Evolutionary conservation across 2,888 invertebrate species (phyloP).

Genomic region (Euclidia mi): DNA sequence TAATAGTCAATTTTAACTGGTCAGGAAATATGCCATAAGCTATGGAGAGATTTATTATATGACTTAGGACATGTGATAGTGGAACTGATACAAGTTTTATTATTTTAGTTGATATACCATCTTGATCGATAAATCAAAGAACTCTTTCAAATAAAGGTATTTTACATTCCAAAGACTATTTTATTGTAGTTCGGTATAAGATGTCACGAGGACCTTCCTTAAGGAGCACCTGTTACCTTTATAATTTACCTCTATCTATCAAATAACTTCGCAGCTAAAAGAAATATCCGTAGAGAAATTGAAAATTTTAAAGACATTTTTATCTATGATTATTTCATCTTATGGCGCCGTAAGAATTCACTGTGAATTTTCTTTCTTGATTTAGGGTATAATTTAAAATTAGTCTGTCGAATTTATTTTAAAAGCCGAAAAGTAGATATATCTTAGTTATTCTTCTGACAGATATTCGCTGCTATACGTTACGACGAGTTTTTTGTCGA

Average conservation of each 20-base stretch:
- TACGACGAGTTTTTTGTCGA: no score
- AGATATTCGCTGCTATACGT: no score
- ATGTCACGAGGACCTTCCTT: conserved; percentile 9
- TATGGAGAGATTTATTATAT: no score
- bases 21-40: no score
- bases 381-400: no score
- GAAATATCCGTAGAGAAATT: conserved; percentile 23
- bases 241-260: conserved; percentile 11
- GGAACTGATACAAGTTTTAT: no score
- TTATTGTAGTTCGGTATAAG: conserved; percentile 14
- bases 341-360: neutral
- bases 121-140: conserved; percentile 6
- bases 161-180: conserved; percentile 22
- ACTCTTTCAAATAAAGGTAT: conserved; percentile 12
- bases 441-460: no score
- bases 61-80: no score
- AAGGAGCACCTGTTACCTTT: conserved; percentile 36
- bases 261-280: conserved; percentile 20
- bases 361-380: neutral
- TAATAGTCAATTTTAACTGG: no score
- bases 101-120: no score
- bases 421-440: no score
- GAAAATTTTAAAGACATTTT: conserved; percentile 17
- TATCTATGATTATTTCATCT: conserved; percentile 8
- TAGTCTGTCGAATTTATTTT: no score